phyloP scores from a whole-genome alignment of 2,888 invertebrate species.

The Tipula confusa region DNA sequence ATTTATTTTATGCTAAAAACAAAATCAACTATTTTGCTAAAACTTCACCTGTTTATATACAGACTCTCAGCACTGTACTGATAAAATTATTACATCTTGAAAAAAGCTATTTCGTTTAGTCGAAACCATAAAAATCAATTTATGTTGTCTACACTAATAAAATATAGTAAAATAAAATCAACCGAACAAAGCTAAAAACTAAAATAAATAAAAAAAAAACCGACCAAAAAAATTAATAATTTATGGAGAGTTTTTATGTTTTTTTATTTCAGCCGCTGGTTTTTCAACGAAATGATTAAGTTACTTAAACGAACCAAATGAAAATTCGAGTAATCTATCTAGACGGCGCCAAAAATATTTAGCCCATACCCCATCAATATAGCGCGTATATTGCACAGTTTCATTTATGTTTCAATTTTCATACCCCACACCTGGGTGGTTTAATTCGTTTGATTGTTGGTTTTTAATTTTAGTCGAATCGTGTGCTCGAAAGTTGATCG shows the following conservation, averaged over 20 bases:
- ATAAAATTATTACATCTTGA: not conserved
- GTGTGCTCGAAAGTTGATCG: not conserved
- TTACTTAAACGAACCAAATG: not conserved
- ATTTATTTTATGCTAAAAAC: not conserved
- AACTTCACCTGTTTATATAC: not conserved
- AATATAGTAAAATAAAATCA: not conserved
- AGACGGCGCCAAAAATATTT: not conserved
- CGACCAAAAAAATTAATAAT: not conserved
- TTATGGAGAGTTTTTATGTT: not conserved
- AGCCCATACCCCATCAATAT: not conserved
- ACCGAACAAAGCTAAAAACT: not conserved
- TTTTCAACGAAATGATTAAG: not conserved
- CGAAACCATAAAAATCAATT: not conserved
- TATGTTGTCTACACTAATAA: not conserved
- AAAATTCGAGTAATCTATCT: not conserved
- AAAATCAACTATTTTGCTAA: not conserved
- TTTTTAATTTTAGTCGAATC: not conserved
- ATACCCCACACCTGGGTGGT: not conserved
- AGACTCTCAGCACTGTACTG: too few species aligned
- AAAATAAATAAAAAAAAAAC: not conserved
- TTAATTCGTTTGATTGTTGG: not conserved
- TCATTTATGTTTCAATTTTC: not conserved
- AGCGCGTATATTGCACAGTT: not conserved
- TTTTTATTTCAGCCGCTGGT: not conserved
- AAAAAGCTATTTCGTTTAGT: not conserved